Evolutionary conservation across 1,140 invertebrate species (phyloP).

Genomic region (Lineus longissimus): DNA sequence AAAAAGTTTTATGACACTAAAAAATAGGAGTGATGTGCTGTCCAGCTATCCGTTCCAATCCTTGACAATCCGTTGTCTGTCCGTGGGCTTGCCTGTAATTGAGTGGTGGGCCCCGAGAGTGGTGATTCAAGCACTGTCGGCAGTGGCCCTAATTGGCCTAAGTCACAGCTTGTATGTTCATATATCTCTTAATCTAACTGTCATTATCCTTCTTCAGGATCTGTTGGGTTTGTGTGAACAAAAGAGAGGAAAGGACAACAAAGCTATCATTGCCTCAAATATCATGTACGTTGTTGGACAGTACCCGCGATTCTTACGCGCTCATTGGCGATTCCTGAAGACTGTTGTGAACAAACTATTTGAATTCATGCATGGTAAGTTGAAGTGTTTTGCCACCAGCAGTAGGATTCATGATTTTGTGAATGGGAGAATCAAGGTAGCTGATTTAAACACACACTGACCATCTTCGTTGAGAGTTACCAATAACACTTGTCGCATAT

Average conservation of each 20-base stretch:
- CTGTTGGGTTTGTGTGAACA: constrained; percentile 97
- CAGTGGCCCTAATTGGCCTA: no score
- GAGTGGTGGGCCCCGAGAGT: no score
- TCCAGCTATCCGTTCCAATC: no score
- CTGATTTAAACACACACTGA: no score
- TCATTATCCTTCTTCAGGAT: constrained; percentile 59
- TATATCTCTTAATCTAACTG: neutral
- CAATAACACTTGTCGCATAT: no score
- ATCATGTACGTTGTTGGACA: constrained; percentile 99
- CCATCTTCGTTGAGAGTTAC: no score
- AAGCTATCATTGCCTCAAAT: constrained; percentile 99
- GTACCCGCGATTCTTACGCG: constrained; percentile 95
- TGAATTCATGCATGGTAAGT: constrained; percentile 97
- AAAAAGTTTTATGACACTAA: no score
- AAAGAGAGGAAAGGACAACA: constrained; percentile 99
- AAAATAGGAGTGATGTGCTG: no score
- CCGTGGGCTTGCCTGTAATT: no score
- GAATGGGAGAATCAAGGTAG: neutral
- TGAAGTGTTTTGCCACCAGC: constrained; percentile 3
- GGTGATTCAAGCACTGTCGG: no score
- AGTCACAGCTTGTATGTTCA: no score
- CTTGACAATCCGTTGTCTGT: no score
- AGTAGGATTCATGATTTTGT: neutral
- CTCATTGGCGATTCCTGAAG: constrained; percentile 99
- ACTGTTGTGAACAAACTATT: constrained; percentile 99